Conservation (phyloP, 2,888 invertebrate species). For the Pyrocoelia pectoralis region DNA sequence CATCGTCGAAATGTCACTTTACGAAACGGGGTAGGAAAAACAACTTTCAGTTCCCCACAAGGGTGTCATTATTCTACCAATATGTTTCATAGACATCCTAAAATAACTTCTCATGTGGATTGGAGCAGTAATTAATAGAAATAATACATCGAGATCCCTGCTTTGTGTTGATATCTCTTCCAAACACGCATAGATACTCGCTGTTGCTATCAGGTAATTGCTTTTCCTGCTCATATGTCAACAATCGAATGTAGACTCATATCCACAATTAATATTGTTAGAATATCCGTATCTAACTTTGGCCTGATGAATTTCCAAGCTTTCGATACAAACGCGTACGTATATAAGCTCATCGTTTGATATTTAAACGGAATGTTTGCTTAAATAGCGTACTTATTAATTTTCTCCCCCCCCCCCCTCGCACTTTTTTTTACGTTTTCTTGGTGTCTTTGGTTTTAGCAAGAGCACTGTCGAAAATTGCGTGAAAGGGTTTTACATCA, state of each 20-base stretch:
- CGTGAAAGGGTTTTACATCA: too few relatives aligned
- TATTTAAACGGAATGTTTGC: slow-evolving; percentile 22
- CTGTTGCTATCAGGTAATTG: slow-evolving; percentile 44
- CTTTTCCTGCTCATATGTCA: slow-evolving; percentile 43
- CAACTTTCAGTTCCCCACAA: too few relatives aligned
- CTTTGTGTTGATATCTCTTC: slow-evolving; percentile 42
- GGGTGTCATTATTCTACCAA: slow-evolving; percentile 23
- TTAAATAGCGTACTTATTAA: slow-evolving; percentile 24
- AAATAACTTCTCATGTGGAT: slow-evolving; percentile 38
- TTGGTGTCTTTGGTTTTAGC: too few relatives aligned
- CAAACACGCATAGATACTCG: slow-evolving; percentile 43
- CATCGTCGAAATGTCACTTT: too few relatives aligned
- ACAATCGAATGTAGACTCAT: slow-evolving; percentile 43
- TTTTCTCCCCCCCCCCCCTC: slow-evolving; percentile 15
- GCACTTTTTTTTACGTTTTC: too few relatives aligned
- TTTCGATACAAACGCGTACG: slow-evolving; percentile 29
- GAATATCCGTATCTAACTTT: slow-evolving; percentile 39
- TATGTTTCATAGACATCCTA: slow-evolving; percentile 33
- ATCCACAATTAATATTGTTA: slow-evolving; percentile 44
- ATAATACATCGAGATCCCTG: slow-evolving; percentile 38
- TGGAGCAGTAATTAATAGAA: slow-evolving; percentile 38
- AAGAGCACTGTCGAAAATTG: too few relatives aligned
- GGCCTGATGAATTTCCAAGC: slow-evolving; percentile 32
- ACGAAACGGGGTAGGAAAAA: too few relatives aligned
- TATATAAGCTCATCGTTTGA: slow-evolving; percentile 14